phyloP scores from a whole-genome alignment of 1,140 invertebrate species.

The Ectropis grisescens region DNA sequence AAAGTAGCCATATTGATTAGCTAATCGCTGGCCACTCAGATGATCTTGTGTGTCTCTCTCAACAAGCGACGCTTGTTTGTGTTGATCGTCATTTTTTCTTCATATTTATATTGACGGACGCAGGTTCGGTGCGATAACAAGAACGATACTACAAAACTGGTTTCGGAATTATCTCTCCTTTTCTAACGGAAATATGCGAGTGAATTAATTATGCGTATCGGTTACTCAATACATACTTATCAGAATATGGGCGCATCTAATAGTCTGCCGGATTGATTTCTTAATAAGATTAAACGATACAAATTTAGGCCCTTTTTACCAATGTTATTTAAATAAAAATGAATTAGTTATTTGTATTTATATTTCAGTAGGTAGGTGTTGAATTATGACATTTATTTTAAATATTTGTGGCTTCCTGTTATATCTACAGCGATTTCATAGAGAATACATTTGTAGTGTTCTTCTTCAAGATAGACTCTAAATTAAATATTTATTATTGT shows the following conservation, averaged over 20 bases:
- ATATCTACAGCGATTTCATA: no score
- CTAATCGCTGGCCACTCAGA: constrained; percentile 58
- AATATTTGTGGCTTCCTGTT: no score
- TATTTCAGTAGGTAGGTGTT: no score
- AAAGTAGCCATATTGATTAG: constrained; percentile 60
- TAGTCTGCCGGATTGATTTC: constrained; percentile 19
- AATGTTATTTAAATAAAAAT: no score
- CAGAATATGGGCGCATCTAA: constrained; percentile 4
- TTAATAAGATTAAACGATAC: no score
- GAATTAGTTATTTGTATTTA: no score
- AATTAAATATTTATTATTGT: no score
- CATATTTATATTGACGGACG: constrained; percentile 55
- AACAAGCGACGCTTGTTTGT: constrained; percentile 53
- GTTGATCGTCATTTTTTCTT: constrained; percentile 25
- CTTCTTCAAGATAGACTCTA: no score
- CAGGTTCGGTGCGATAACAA: constrained; percentile 16
- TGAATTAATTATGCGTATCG: constrained; percentile 38
- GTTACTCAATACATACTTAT: constrained; percentile 39
- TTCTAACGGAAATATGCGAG: constrained; percentile 47
- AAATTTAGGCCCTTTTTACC: no score
- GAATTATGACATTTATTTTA: no score
- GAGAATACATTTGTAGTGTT: no score
- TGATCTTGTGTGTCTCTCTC: constrained; percentile 38
- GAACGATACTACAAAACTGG: constrained; percentile 40
- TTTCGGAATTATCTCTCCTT: constrained; percentile 37